A percentile compares a stretch with the other conserved stretches of the same genome.
Evolutionary conservation across 2,888 invertebrate species (phyloP).

Genomic region (Cinara cedri): DNA sequence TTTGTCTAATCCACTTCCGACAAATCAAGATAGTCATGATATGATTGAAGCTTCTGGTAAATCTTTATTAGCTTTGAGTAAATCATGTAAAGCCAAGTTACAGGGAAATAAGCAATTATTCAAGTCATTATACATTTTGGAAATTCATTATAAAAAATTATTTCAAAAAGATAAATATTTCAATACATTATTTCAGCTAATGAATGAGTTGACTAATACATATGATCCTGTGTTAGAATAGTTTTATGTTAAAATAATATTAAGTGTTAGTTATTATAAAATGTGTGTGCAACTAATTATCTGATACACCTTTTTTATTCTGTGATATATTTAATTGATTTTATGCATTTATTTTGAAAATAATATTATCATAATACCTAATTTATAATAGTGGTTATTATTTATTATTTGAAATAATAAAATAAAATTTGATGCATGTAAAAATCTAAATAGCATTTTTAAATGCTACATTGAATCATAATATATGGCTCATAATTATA

Average conservation of each 20-base stretch:
- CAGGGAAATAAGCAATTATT: constrained; percentile 26
- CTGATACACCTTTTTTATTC: too few relatives aligned
- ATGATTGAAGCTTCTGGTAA: constrained; percentile 43
- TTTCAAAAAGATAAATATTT: constrained; percentile 5
- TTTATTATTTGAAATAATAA: too few relatives aligned
- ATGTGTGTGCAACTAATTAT: too few relatives aligned
- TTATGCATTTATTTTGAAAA: too few relatives aligned
- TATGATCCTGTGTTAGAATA: constrained; percentile 46
- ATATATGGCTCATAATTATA: too few relatives aligned
- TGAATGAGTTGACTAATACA: constrained; percentile 5
- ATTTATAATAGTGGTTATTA: too few relatives aligned
- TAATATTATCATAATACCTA: too few relatives aligned
- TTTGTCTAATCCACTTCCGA: neutral
- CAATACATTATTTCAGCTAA: neutral
- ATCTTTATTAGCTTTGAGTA: constrained; percentile 28
- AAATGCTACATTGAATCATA: too few relatives aligned
- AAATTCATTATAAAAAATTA: constrained; percentile 23
- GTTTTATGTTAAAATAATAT: neutral
- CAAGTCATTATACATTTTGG: constrained; percentile 9
- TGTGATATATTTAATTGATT: too few relatives aligned
- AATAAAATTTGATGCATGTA: too few relatives aligned
- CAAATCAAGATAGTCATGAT: neutral
- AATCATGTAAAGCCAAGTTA: constrained; percentile 18
- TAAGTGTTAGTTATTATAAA: too few relatives aligned
- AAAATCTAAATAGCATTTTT: too few relatives aligned